Base-by-base conservation (phyloP, 2,113 vertebrate species). In the Hoplias malabaricus region DNA sequence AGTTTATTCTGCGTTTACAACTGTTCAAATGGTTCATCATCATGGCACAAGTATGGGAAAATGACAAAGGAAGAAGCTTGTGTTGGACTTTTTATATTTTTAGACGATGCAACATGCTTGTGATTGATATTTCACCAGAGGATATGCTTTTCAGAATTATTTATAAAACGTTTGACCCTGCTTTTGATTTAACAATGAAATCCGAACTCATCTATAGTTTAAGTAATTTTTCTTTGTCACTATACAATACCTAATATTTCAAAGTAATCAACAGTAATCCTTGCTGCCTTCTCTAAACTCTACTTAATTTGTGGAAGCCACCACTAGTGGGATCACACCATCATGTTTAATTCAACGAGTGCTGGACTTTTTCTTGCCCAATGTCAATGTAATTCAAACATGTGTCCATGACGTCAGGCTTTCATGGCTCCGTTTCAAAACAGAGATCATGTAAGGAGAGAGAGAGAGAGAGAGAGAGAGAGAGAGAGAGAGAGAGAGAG, bases 361-460 rank as follows among this genome's bases (percentile, higher is more conserved):
- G 5, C 48, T n/a, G 7, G 12, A 31, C 1, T 6, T 7, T 31
- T 31, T 13, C 27, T 34, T 25, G 2, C 14, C 29, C 43, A 42
- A 63, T n/a, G 31, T 59, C 62, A 66, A 53, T 27, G 10, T 40
- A 19, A 54, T 73, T 77, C 14, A 73, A 73, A 73, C 11, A 48
- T 53, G 53, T 34, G 31, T 16, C 46, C 25, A 56, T 40, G 33
- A 56, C 70, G 69, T 63, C 46, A 48, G 33, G 43, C 21, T 73
- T 61, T 70, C 62, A 42, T 65, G 67, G 72, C 53, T 66, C 62
- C 27, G 14, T 27, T 70, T 62, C 67, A 69, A 70, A 68, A 42
- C 65, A 33, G 40, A 27, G 13, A 21, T 40, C 29, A 25, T 40
- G 65, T 72, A 72, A 83, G 34, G 54, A 43, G 53, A 80, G 74